These are phyloP conservation scores for Sitta carolinensis DNA, from an alignment of 2,797 vertebrate species.

Conservation along the genomic window DNA sequence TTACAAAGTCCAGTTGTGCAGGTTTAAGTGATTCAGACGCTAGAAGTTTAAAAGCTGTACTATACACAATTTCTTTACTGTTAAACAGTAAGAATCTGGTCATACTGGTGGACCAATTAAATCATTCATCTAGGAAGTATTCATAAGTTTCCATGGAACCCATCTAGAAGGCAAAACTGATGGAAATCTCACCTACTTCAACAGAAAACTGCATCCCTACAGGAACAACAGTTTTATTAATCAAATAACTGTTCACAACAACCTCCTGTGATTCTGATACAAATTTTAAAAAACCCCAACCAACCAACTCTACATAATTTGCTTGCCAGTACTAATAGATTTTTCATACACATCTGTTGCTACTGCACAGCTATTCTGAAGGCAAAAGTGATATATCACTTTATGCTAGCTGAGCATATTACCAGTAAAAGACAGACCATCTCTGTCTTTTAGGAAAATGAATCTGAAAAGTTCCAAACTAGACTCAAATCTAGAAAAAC, in stretches of 20 bases:
- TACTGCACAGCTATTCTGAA: not conserved
- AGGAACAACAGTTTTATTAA: not conserved
- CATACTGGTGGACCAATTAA: not conserved
- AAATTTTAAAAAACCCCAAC: rapidly evolving
- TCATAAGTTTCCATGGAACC: rapidly evolving
- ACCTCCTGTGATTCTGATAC: not conserved
- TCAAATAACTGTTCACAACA: not conserved
- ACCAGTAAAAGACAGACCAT: not conserved
- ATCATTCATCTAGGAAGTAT: not conserved
- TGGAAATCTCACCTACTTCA: not conserved
- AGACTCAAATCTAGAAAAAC: not conserved
- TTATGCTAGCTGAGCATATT: not conserved
- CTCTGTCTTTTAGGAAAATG: not conserved
- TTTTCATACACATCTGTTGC: not conserved
- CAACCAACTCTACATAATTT: not conserved
- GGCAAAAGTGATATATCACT: not conserved
- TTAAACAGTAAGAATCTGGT: not conserved
- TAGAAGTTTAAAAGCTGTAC: not conserved
- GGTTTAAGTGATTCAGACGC: not conserved
- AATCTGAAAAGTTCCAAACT: not conserved
- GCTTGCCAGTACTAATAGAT: not conserved
- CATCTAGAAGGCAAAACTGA: not conserved
- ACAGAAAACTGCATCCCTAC: not conserved
- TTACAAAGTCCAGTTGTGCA: not conserved
- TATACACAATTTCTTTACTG: not conserved